These are phyloP conservation scores for Sesamia nonagrioides DNA, from an alignment of 1,140 invertebrate species.

Conservation along the genomic window DNA sequence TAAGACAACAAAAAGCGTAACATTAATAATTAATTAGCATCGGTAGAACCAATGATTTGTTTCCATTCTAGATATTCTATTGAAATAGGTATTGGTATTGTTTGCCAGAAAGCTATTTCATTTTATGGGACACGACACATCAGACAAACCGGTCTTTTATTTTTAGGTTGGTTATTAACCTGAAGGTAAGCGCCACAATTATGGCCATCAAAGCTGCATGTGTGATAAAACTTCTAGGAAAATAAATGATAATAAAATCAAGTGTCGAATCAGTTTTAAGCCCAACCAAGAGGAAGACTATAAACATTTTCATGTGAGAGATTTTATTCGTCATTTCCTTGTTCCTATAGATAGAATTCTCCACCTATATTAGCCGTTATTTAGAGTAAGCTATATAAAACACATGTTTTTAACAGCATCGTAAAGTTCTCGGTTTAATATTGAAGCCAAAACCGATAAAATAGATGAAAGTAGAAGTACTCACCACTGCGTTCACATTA, in stretches of 20 bases:
- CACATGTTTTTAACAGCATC: slow-evolving; percentile 39
- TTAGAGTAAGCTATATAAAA: slow-evolving; percentile 1
- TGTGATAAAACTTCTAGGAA: not conserved
- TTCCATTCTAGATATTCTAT: not conserved
- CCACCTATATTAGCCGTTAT: not conserved
- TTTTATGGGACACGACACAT: too few relatives aligned
- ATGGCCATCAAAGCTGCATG: too few relatives aligned
- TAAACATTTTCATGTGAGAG: slow-evolving; percentile 6
- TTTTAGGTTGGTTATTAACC: too few relatives aligned
- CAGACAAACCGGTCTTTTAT: too few relatives aligned
- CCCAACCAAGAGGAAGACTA: slow-evolving; percentile 8
- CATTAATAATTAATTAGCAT: not conserved
- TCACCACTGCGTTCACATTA: slow-evolving; percentile 79
- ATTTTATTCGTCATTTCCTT: slow-evolving; percentile 20
- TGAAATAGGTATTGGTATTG: too few relatives aligned
- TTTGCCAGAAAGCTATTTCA: too few relatives aligned
- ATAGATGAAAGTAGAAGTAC: slow-evolving; percentile 59
- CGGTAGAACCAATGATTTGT: not conserved
- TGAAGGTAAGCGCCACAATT: too few relatives aligned
- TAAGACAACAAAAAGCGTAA: not conserved
- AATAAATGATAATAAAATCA: not conserved
- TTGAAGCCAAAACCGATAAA: slow-evolving; percentile 42
- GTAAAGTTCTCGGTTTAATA: slow-evolving; percentile 48
- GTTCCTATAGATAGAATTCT: slow-evolving; percentile 24
- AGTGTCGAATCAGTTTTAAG: not conserved